phyloP scores from a whole-genome alignment of 2,797 vertebrate genomes.

The Propithecus deckenii region DNA sequence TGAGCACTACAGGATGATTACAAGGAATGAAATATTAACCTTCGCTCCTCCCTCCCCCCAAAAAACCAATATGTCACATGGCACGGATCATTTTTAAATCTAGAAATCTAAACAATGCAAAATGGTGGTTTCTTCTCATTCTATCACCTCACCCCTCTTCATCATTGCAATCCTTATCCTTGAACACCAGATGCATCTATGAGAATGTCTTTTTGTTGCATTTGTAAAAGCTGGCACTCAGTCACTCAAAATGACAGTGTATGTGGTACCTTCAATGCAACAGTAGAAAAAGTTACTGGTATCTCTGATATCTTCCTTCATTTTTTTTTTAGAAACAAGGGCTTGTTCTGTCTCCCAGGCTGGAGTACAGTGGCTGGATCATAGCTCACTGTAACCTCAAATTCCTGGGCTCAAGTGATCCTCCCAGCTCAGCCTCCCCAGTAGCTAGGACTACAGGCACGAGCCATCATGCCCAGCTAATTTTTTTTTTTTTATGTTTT shows the following conservation, averaged over 20 bases:
- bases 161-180: background rate
- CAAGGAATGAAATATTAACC: background rate
- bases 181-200: background rate
- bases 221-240: background rate
- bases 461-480: no score
- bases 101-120: background rate
- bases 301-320: background rate
- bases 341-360: no score
- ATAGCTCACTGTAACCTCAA: no score
- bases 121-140: background rate
- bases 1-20: background rate
- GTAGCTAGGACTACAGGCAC: no score
- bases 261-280: background rate
- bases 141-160: background rate
- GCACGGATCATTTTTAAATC: background rate
- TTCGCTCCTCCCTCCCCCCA: fast-evolving
- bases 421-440: no score
- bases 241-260: background rate
- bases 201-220: background rate
- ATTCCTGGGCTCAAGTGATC: no score
- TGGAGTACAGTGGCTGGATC: no score
- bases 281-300: background rate
- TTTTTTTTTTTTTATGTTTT: no score
- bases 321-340: no score
- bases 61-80: background rate